These are phyloP conservation scores for Ascaphus truei DNA, from an alignment of 2,113 vertebrate species.

Conservation along the genomic window DNA sequence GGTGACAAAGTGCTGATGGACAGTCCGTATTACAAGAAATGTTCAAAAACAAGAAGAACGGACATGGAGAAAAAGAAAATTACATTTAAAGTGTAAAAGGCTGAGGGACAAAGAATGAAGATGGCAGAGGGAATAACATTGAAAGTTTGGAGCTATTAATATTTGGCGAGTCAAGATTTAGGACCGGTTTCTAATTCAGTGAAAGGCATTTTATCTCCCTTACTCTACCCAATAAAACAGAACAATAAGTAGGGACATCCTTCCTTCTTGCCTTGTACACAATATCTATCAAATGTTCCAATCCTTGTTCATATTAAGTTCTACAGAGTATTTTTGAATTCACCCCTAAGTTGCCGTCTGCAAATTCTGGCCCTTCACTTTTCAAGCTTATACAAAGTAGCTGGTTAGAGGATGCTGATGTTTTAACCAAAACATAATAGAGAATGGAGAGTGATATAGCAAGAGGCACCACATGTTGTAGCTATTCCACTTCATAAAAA, in stretches of 20 bases:
- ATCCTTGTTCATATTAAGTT: background rate
- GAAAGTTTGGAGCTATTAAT: constrained; percentile 20
- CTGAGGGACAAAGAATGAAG: constrained; percentile 15
- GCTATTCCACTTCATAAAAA: no score
- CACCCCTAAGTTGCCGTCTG: no score
- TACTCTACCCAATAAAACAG: constrained; percentile 23
- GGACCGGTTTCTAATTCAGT: background rate
- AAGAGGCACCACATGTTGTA: no score
- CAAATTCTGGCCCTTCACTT: no score
- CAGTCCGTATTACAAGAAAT: background rate
- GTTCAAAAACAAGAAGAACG: background rate
- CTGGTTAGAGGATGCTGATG: no score
- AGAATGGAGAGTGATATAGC: no score
- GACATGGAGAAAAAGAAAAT: constrained; percentile 4
- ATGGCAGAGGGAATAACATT: background rate
- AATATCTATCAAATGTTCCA: constrained; percentile 10
- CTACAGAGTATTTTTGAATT: no score
- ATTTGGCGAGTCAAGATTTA: constrained; percentile 18
- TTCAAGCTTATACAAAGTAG: no score
- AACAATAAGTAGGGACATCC: constrained; percentile 22
- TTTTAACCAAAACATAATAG: no score
- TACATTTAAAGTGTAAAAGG: constrained; percentile 3
- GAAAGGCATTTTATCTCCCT: constrained; percentile 30
- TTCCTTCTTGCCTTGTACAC: constrained; percentile 3
- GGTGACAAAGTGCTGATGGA: constrained; percentile 16